Base-by-base conservation (phyloP, 1,140 invertebrate genomes). In the Zaprionus gabonicus region DNA sequence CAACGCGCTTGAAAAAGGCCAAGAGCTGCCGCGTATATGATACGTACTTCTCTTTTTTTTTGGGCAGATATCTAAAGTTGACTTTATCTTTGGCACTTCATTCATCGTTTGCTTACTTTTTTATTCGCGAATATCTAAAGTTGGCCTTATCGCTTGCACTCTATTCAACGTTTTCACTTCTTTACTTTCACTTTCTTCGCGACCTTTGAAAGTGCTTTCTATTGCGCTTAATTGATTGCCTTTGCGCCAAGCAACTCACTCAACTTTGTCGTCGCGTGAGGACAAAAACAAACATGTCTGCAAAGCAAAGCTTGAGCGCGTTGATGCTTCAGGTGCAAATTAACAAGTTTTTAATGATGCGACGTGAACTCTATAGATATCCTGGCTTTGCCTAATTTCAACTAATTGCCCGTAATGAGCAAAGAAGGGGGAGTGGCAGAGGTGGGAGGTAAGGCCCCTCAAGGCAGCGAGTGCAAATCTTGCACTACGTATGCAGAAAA, bases 1-100 rank as follows among this genome's bases (percentile, higher is more conserved):
- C 69, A 80, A 65, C 71, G 72, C 53, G 68, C 25, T 34, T 65
- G 41, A n/a, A 76, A 49, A 66, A 69, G 20, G 12, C 17, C 23
- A 57, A 17, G 28, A 46, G 10, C 28, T 31, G 3, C 27, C 27
- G 10, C 7, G 28, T 57, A 20, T 57, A 28, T 34, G n/a, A 17
- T 9, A 46, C n/a, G 6, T 9, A 41, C 5, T 41, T 41, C 15
- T n/a, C 15, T 7, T 1, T n/a, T 41, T 41, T n/a, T n/a, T 5
- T 5, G n/a, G n/a, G 71, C 57, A 73, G 56, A 73, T 73, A 65
- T 65, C 41, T 20, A 17, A 46, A 46, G n/a, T 41, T 41, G 2
- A 1, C 41, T 17, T 46, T 46, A 44, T 34, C 15, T 17, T 56
- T n/a, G 5, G 9, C 28, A 28, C n/a, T 57, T 1, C 10, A 5